Conservation (phyloP, 2,888 invertebrate species). For the Ophion ellenae region DNA sequence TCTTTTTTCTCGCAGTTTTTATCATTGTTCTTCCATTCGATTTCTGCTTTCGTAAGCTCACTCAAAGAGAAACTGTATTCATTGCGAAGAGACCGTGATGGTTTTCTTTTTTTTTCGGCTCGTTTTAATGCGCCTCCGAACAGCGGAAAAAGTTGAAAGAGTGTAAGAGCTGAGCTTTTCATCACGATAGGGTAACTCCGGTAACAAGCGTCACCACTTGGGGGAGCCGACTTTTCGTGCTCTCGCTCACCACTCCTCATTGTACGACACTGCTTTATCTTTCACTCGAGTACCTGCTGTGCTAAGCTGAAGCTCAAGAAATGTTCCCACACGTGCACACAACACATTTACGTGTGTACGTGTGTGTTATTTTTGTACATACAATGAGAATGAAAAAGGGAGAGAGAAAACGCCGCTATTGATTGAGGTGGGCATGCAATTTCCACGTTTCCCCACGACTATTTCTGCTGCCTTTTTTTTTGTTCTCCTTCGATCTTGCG, state of each 20-base stretch:
- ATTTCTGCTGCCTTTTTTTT: conserved; percentile 39
- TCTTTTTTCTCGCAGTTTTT: conserved; percentile 3
- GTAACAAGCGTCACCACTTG: conserved; percentile 67
- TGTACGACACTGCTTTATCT: conserved; percentile 63
- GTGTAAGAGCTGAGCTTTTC: conserved; percentile 65
- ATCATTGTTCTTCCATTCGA: conserved; percentile 13
- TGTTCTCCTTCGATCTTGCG: not conserved
- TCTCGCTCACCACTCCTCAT: conserved; percentile 41
- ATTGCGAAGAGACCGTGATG: conserved; percentile 23
- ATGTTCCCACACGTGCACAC: conserved; percentile 49
- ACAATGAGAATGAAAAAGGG: conserved; percentile 7
- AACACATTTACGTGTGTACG: not conserved
- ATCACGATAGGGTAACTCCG: conserved; percentile 66
- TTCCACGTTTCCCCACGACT: conserved; percentile 40
- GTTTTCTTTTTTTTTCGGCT: conserved; percentile 42
- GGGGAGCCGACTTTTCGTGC: conserved; percentile 15
- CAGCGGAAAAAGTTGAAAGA: conserved; percentile 46
- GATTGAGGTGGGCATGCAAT: conserved; percentile 50
- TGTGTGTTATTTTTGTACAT: not conserved
- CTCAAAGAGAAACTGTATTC: conserved; percentile 35
- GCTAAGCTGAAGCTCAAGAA: conserved; percentile 64
- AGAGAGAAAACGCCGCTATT: conserved; percentile 42
- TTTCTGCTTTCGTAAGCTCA: conserved; percentile 1
- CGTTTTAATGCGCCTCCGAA: conserved; percentile 32
- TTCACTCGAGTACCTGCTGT: conserved; percentile 64